phyloP scores from a whole-genome alignment of 2,888 invertebrate species.

The Cantharis rufa region DNA sequence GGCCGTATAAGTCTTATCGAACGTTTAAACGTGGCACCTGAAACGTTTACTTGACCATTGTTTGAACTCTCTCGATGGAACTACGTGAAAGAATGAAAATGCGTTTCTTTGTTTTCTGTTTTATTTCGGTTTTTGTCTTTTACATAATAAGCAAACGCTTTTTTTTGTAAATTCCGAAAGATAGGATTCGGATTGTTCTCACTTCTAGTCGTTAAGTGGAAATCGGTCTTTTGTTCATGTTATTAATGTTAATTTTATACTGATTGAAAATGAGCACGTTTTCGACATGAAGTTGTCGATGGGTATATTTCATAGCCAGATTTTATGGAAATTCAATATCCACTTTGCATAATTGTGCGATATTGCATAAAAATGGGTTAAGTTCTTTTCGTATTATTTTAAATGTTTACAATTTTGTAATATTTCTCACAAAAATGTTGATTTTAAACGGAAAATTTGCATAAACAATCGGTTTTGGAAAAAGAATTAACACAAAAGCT shows the following conservation, averaged over 20 bases:
- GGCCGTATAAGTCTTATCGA: background rate
- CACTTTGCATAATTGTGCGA: slow-evolving; percentile 20
- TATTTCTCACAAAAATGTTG: background rate
- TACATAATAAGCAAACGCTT: background rate
- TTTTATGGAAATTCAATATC: slow-evolving; percentile 20
- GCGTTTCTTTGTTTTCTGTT: background rate
- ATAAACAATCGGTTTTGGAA: background rate
- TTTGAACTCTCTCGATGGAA: background rate
- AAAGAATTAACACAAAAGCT: background rate
- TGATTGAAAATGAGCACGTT: slow-evolving; percentile 14
- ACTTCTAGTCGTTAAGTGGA: background rate
- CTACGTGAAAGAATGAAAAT: background rate
- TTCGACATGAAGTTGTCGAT: slow-evolving; percentile 12
- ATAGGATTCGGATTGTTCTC: background rate
- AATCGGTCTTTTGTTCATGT: background rate
- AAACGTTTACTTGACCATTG: background rate
- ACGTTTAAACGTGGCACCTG: background rate
- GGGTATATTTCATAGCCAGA: slow-evolving; percentile 3
- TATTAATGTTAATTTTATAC: slow-evolving; percentile 7
- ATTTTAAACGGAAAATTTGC: background rate
- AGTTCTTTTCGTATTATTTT: background rate
- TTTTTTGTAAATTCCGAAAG: background rate
- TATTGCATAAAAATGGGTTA: slow-evolving; percentile 17
- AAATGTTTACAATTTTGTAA: background rate
- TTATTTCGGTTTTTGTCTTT: background rate